Percentiles rank a stretch among this genome's conserved stretches.
Evolutionary conservation across 2,113 vertebrate species (phyloP).

Genomic region (Bufo bufo): DNA sequence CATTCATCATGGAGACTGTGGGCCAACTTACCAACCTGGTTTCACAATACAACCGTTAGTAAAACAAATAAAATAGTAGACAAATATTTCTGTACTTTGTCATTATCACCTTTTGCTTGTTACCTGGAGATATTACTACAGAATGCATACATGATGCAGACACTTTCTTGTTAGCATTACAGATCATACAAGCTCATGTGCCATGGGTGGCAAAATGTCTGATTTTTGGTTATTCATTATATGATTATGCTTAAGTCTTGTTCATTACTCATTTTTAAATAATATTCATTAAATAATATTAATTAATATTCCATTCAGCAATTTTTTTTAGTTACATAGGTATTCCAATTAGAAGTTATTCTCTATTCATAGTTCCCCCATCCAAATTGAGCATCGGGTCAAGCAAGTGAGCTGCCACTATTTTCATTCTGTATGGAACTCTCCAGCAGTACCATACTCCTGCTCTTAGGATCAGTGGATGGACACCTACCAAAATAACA

Average conservation of each 20-base stretch:
- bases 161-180: background rate
- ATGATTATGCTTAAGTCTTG: no score
- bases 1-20: slow-evolving; percentile 71
- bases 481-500: no score
- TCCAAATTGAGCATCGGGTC: no score
- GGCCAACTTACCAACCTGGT: slow-evolving; percentile 72
- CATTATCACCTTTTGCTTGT: no score
- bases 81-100: background rate
- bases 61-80: background rate
- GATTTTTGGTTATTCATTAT: background rate
- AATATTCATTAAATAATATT: background rate
- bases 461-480: no score
- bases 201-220: background rate
- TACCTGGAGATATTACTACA: background rate
- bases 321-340: no score
- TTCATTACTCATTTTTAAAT: background rate
- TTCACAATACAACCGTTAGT: slow-evolving; percentile 76
- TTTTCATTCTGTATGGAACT: no score
- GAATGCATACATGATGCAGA: background rate
- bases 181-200: background rate
- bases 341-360: no score
- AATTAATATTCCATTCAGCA: background rate
- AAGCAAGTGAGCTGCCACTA: no score
- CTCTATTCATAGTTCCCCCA: no score
- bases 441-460: no score